Percentiles rank a stretch among this genome's conserved stretches.
These are phyloP conservation scores for Hipparchia sbordonii DNA, from an alignment of 2,888 invertebrate species.

Conservation along the genomic window DNA sequence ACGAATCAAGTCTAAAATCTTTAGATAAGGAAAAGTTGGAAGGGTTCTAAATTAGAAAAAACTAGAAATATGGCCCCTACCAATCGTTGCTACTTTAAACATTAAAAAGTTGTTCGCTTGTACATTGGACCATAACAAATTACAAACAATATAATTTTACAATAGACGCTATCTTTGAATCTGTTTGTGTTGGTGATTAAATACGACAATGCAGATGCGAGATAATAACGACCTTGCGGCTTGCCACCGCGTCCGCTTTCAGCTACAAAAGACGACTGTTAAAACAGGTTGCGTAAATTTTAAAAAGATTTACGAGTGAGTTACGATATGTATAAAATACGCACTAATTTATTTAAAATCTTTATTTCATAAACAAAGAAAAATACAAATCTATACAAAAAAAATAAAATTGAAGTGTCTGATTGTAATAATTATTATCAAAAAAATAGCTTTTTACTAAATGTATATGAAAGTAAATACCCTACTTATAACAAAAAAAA, in stretches of 20 bases:
- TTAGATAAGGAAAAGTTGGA: too few relatives aligned
- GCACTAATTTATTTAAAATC: neutral
- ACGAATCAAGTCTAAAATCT: too few relatives aligned
- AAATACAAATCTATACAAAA: too few relatives aligned
- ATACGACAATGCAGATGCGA: conserved; percentile 25
- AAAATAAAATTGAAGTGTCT: too few relatives aligned
- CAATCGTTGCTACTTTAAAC: too few relatives aligned
- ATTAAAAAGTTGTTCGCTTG: neutral
- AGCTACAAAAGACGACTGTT: neutral
- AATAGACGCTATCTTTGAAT: conserved; percentile 13
- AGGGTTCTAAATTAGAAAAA: too few relatives aligned
- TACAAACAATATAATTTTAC: conserved; percentile 12
- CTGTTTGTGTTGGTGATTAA: conserved; percentile 11
- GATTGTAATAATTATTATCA: too few relatives aligned
- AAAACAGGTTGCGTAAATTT: neutral
- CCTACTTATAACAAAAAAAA: too few relatives aligned
- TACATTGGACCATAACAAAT: neutral
- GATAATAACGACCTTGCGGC: conserved; percentile 19
- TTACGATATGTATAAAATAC: neutral
- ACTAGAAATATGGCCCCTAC: too few relatives aligned
- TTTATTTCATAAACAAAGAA: neutral
- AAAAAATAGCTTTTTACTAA: too few relatives aligned
- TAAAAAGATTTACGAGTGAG: too few relatives aligned
- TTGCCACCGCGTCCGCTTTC: neutral
- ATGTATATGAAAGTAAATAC: too few relatives aligned